phyloP scores from a whole-genome alignment of 53 echinoderm and acorn worm species.

The Henricia sp. region DNA sequence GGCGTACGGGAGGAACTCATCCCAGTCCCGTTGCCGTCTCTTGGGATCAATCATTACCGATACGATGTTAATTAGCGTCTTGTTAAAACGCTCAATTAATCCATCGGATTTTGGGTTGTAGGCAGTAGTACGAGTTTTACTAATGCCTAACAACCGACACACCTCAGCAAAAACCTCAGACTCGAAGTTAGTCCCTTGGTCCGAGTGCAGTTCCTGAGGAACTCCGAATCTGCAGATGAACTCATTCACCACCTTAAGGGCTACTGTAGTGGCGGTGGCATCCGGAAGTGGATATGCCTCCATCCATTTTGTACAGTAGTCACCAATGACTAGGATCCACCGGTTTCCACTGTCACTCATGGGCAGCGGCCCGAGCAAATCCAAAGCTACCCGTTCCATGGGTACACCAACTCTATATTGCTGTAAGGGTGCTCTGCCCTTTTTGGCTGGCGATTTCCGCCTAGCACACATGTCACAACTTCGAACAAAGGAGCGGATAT shows the following conservation, averaged over 20 bases:
- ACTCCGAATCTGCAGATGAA: slow-evolving; percentile 55
- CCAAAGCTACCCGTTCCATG: slow-evolving; percentile 62
- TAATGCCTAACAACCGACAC: slow-evolving; percentile 35
- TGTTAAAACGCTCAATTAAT: slow-evolving; percentile 56
- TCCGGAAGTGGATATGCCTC: slow-evolving; percentile 59
- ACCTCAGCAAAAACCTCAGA: slow-evolving; percentile 44
- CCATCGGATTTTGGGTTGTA: slow-evolving; percentile 61
- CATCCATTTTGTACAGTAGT: slow-evolving; percentile 59
- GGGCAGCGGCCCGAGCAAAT: slow-evolving; percentile 53
- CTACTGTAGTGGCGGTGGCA: slow-evolving; percentile 37
- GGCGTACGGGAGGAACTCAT: slow-evolving; percentile 28
- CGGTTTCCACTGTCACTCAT: slow-evolving; percentile 30
- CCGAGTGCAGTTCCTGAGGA: slow-evolving; percentile 44
- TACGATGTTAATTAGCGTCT: slow-evolving; percentile 19
- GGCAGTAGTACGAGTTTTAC: slow-evolving; percentile 55
- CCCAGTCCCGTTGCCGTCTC: slow-evolving; percentile 38
- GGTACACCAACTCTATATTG: slow-evolving; percentile 14
- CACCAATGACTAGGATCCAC: slow-evolving; percentile 49
- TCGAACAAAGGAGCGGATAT: slow-evolving; percentile 47
- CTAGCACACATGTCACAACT: slow-evolving; percentile 55
- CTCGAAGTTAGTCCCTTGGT: slow-evolving; percentile 63
- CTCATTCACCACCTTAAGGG: slow-evolving; percentile 45
- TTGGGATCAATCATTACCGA: slow-evolving; percentile 9
- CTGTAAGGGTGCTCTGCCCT: slow-evolving; percentile 51
- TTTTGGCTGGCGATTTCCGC: slow-evolving; percentile 34